A percentile compares a stretch with the other conserved stretches of the same genome.
Evolutionary conservation across 2,888 invertebrate species (phyloP).

Genomic region (Strigamia transsilvanica): DNA sequence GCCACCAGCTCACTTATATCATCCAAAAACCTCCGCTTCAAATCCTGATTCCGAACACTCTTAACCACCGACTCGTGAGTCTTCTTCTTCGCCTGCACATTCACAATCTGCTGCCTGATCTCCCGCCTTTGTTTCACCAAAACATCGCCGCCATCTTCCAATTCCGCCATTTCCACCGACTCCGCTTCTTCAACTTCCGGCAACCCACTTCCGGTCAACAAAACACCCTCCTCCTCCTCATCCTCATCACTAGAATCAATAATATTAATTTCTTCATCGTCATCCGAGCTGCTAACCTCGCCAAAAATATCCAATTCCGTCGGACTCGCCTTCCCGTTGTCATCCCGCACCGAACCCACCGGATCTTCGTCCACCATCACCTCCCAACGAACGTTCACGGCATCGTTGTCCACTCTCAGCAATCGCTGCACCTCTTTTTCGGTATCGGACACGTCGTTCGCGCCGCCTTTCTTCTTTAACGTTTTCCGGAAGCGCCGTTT

Average conservation of each 20-base stretch:
- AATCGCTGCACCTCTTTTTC: slow-evolving; percentile 97
- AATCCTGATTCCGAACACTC: too few relatives aligned
- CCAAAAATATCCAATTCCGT: background rate
- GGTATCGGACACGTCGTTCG: slow-evolving; percentile 78
- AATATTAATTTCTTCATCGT: background rate
- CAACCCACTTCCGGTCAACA: too few relatives aligned
- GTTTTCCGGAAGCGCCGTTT: slow-evolving; percentile 93
- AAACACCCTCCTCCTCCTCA: background rate
- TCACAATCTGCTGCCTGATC: too few relatives aligned
- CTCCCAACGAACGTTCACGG: slow-evolving; percentile 86
- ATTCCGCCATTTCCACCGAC: too few relatives aligned
- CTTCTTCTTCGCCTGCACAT: too few relatives aligned
- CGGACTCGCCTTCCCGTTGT: slow-evolving; percentile 64
- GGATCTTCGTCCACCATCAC: slow-evolving; percentile 86
- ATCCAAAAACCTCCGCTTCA: too few relatives aligned
- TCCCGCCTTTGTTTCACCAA: too few relatives aligned
- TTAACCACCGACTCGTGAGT: too few relatives aligned
- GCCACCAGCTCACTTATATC: too few relatives aligned
- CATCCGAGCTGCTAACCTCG: background rate
- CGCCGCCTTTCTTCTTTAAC: slow-evolving; percentile 77
- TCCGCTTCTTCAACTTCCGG: too few relatives aligned
- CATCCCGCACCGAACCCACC: too few relatives aligned
- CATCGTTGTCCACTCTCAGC: slow-evolving; percentile 90
- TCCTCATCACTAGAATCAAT: background rate
- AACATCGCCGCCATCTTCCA: too few relatives aligned